Base-by-base conservation (phyloP, 2,888 invertebrate species). In the Mantis religiosa region DNA sequence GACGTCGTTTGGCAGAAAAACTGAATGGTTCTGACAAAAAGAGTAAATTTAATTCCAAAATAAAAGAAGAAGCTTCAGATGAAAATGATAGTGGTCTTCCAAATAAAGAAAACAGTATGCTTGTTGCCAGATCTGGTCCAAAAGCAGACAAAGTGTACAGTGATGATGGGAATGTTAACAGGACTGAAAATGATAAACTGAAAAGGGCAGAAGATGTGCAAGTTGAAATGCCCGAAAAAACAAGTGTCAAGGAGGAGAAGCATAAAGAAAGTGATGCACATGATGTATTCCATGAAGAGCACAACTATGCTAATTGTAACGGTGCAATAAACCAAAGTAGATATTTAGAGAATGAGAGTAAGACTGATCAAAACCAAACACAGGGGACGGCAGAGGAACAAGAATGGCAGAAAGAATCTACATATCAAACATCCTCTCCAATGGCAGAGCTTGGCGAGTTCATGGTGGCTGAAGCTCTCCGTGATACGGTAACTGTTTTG, bases 41-140 rank as follows among this genome's bases (percentile, higher is more conserved):
- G 34, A 25, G n/a, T 34, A 87, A 87, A 28, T 9, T 41, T 87
- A n/a, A n/a, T 28, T 30, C 82, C 28, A 87, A 91, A 90, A 91
- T 91, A 90, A 92, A 92, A 92, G 54, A 71, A 71, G 84, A 84
- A 54, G 30, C 88, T 28, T 82, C 85, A 71, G 87, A 89, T 83
- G 89, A 89, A 86, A 89, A 89, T 85, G 89, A 89, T 47, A 89
- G 88, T 41, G 87, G 84, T 84, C 83, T 89, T 87, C 88, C 87
- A 41, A 88, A 89, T 34, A 85, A 87, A 71, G 87, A 87, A 83
- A 89, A 87, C 15, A 84, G 30, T 34, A 30, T n/a, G 7, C 30
- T 71, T 20, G 25, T 71, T 20, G 20, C 54, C 54, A 71, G 25
- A 20, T 4, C 54, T 25, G 20, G 54, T 20, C 14, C 4, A 4